Conservation (phyloP, 2,797 vertebrate species). For the Semaprochilodus insignis region DNA sequence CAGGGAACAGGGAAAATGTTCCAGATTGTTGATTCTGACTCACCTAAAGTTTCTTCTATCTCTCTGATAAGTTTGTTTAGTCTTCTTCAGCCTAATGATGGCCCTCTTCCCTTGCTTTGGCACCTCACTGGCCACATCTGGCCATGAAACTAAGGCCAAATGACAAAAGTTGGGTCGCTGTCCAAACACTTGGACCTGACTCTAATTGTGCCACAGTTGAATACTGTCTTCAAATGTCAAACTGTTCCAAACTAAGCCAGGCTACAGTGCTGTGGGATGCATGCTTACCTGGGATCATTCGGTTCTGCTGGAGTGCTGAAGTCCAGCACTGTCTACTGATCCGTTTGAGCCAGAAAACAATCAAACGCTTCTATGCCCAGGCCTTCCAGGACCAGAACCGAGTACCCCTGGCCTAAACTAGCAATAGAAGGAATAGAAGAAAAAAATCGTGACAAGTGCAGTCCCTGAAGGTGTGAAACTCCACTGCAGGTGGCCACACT, state of each 20-base stretch:
- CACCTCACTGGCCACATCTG: no score
- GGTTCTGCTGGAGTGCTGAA: no score
- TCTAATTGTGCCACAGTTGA: neutral
- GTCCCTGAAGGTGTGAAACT: neutral
- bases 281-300: neutral
- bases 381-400: neutral
- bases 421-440: neutral
- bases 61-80: no score
- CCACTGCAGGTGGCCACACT: constrained; percentile 67
- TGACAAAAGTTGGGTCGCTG: no score
- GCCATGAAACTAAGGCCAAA: no score
- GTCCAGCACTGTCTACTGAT: neutral
- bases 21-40: no score
- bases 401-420: neutral
- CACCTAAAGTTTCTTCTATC: no score
- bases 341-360: neutral
- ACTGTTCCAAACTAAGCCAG: neutral
- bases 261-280: neutral
- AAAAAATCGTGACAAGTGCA: constrained; percentile 6
- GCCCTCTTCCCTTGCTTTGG: no score
- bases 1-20: no score
- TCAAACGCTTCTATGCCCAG: neutral
- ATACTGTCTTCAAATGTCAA: neutral
- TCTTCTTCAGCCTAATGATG: no score
- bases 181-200: no score